Conservation (phyloP, 2,797 vertebrate genomes). For the Heteromormyrus szaboi region DNA sequence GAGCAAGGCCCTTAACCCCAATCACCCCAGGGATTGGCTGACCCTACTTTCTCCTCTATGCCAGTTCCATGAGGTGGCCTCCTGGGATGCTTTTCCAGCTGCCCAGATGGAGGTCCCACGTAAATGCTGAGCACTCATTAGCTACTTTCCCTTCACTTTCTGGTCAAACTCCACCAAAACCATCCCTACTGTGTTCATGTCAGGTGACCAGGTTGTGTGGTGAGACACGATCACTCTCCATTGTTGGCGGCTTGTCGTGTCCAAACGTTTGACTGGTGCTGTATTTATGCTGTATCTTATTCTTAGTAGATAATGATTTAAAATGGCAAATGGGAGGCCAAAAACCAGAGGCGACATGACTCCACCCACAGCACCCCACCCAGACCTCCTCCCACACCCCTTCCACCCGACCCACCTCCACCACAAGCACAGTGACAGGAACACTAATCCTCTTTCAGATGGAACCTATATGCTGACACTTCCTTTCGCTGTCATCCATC, state of each 20-base stretch:
- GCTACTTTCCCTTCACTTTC: background rate
- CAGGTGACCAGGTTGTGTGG: background rate
- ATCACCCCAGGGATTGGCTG: background rate
- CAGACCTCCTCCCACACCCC: background rate
- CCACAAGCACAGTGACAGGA: background rate
- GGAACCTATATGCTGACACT: background rate
- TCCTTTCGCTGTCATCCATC: background rate
- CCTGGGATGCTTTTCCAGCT: background rate
- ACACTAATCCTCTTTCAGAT: background rate
- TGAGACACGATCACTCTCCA: background rate
- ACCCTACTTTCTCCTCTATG: background rate
- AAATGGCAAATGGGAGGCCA: conserved; percentile 23
- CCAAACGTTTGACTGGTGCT: background rate
- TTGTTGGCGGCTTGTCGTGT: background rate
- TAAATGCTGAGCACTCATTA: background rate
- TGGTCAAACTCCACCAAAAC: background rate
- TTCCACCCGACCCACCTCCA: background rate
- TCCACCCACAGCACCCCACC: background rate
- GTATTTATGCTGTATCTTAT: background rate
- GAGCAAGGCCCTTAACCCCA: background rate
- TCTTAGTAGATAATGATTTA: conserved; percentile 29
- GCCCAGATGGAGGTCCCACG: background rate
- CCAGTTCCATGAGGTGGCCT: background rate
- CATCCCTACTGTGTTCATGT: background rate
- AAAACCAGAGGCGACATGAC: background rate